A percentile compares a stretch with the other conserved stretches of the same genome.
These are phyloP conservation scores for Augochlora pura DNA, from an alignment of 1,140 invertebrate genomes.

Conservation along the genomic window DNA sequence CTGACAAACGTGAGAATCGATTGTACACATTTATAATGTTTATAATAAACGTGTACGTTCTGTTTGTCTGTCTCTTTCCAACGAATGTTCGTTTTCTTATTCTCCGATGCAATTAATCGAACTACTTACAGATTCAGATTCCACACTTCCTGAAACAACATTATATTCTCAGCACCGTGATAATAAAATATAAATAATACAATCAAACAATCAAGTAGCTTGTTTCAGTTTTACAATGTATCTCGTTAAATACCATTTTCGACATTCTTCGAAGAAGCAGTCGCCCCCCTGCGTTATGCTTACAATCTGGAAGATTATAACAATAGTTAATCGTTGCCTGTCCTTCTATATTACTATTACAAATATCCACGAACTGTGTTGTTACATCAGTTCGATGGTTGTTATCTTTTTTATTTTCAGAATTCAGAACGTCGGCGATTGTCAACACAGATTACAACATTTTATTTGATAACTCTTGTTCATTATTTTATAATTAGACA, in stretches of 20 bases:
- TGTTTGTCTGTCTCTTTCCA: neutral
- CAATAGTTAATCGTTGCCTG: neutral
- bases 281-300: neutral
- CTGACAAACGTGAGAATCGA: constrained; percentile 28
- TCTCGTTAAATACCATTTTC: neutral
- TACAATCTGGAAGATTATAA: constrained; percentile 6
- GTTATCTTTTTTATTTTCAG: too few species aligned
- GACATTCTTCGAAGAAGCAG: neutral
- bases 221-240: constrained; percentile 17
- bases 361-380: constrained; percentile 32
- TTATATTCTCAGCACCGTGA: neutral
- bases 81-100: neutral
- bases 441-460: constrained; percentile 76
- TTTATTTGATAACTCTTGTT: constrained; percentile 75
- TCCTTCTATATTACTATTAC: neutral
- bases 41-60: constrained; percentile 4
- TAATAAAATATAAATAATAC: constrained; percentile 38
- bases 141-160: constrained; percentile 13
- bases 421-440: constrained; percentile 73
- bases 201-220: neutral
- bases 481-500: constrained; percentile 75
- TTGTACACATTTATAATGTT: constrained; percentile 17
- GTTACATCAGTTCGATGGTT: constrained; percentile 46
- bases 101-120: constrained; percentile 14
- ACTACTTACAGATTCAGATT: constrained; percentile 35